These are phyloP conservation scores for Strix occidentalis DNA, from an alignment of 2,797 vertebrate genomes.

Conservation along the genomic window DNA sequence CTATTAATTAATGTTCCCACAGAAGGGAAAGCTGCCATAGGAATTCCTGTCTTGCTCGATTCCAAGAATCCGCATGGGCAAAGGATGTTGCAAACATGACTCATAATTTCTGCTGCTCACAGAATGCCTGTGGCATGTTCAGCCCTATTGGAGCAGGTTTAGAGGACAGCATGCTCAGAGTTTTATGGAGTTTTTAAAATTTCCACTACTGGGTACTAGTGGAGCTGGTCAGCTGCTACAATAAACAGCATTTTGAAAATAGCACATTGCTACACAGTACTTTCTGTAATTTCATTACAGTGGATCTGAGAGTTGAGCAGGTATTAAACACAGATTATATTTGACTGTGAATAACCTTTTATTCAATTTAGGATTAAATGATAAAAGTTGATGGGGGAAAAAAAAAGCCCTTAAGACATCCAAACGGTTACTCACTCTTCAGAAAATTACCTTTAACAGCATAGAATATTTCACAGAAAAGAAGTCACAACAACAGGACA, in stretches of 20 bases:
- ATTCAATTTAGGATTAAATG: neutral
- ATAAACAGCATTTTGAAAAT: slow-evolving; percentile 1
- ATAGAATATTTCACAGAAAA: neutral
- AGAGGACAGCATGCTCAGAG: slow-evolving; percentile 1
- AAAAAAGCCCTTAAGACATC: neutral
- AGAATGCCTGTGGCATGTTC: slow-evolving; percentile 25
- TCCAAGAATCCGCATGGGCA: slow-evolving; percentile 19
- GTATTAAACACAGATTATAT: neutral
- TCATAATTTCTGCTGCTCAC: slow-evolving; percentile 47
- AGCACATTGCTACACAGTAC: neutral
- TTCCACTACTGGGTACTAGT: neutral
- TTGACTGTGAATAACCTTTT: neutral
- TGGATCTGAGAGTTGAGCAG: neutral
- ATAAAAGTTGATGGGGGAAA: neutral
- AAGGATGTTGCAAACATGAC: slow-evolving; percentile 42
- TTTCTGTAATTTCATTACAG: neutral
- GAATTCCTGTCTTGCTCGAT: slow-evolving; percentile 10
- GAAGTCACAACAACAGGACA: neutral
- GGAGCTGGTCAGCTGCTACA: neutral
- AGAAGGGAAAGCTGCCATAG: neutral
- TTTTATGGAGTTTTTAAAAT: slow-evolving; percentile 1
- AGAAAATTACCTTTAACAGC: neutral
- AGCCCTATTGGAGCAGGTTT: neutral
- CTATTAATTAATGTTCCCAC: neutral
- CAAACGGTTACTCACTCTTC: neutral